These are phyloP conservation scores for Trissolcus basalis DNA, from an alignment of 1,140 invertebrate genomes.

Conservation along the genomic window DNA sequence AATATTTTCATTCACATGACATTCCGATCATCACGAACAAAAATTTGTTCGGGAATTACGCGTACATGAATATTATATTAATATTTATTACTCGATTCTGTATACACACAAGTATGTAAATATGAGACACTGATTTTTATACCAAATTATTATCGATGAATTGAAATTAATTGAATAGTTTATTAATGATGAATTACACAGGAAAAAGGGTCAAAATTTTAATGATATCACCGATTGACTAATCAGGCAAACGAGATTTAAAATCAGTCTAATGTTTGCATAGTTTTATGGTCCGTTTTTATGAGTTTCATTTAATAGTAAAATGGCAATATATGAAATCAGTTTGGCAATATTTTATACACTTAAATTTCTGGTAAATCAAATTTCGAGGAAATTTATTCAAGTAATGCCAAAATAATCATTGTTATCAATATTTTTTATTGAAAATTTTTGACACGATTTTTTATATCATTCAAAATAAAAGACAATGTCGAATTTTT, in stretches of 20 bases:
- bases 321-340: too few species aligned
- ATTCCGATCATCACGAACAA: slow-evolving; percentile 2
- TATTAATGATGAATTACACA: slow-evolving; percentile 24
- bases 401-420: too few species aligned
- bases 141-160: not conserved
- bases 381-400: too few species aligned
- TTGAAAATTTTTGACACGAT: too few species aligned
- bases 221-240: not conserved
- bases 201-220: slow-evolving; percentile 18
- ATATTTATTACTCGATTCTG: slow-evolving; percentile 14
- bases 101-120: slow-evolving; percentile 23
- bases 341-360: too few species aligned
- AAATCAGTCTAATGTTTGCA: slow-evolving; percentile 1
- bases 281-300: not conserved
- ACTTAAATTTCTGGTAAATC: too few species aligned
- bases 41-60: not conserved
- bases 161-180: slow-evolving; percentile 3
- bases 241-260: not conserved
- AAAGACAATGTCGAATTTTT: slow-evolving; percentile 7
- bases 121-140: slow-evolving; percentile 13
- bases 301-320: too few species aligned
- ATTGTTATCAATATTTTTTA: too few species aligned
- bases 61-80: slow-evolving; percentile 11
- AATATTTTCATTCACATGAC: slow-evolving; percentile 15
- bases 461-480: not conserved